Evolutionary conservation across 2,113 vertebrate species (phyloP).

Genomic region (Mustela lutreola): DNA sequence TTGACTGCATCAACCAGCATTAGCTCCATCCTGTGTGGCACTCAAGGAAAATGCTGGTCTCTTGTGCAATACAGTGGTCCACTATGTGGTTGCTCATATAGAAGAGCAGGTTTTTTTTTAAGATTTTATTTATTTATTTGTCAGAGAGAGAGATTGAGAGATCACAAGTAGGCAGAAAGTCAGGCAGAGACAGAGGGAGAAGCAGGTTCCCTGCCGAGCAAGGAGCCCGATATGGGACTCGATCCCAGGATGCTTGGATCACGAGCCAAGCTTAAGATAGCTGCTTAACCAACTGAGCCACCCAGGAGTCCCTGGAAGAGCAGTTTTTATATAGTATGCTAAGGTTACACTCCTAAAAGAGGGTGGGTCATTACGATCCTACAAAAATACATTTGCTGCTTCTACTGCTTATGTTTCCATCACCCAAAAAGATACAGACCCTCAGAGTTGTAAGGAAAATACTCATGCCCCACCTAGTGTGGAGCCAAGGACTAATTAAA

Average conservation of each 20-base stretch:
- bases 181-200: too few relatives aligned
- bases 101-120: background rate
- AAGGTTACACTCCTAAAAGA: background rate
- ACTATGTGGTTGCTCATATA: background rate
- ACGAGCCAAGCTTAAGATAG: too few relatives aligned
- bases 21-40: background rate
- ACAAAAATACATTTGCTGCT: background rate
- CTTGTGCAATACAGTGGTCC: background rate
- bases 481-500: background rate
- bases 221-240: too few relatives aligned
- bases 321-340: background rate
- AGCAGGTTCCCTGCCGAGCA: too few relatives aligned
- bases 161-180: too few relatives aligned
- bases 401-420: background rate
- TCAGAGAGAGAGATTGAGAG: too few relatives aligned
- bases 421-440: background rate
- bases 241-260: too few relatives aligned
- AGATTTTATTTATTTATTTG: too few relatives aligned
- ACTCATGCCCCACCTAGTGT: rapidly evolving
- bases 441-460: background rate
- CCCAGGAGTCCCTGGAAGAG: background rate
- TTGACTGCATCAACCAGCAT: background rate
- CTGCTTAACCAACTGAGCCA: too few relatives aligned
- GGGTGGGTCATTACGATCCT: background rate
- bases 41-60: background rate